Base-by-base conservation (phyloP, 2,888 invertebrate genomes). In the Megaustenia siamemsis region DNA sequence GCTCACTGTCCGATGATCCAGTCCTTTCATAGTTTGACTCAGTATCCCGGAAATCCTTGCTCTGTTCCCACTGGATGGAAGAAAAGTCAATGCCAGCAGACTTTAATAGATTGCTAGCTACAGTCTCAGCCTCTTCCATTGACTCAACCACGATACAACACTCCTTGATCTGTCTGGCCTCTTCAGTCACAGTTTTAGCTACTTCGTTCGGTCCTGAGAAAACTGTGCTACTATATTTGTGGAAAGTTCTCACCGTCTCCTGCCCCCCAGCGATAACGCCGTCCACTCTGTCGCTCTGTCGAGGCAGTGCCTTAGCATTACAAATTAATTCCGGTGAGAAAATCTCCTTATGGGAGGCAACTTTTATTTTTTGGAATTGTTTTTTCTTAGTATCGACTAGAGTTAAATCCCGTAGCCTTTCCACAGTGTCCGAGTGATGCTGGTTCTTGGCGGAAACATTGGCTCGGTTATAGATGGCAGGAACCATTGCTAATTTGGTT, bases 131-230 rank as follows among this genome's bases (percentile, higher is more conserved):
- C 21, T 73, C 73, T 49, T 45, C 28, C 1, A 73, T 32, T 1
- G 73, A 73, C 6, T 49, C 49, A 15, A 73, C 45, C 32, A 73
- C 21, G 18, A 73, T 73, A n/a, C 73, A 73, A 24, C 73, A 73
- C 32, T 73, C 73, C 73, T 73, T 73, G 28, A 73, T 24, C 49
- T 73, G 45, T 18, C 49, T 28, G 15, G 32, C 73, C n/a, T 73
- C 73, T 15, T 73, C 73, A 18, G 49, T 73, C 18, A 73, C 73
- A 0, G 73, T 18, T 18, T 49, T 28, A 4, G 73, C 28, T 3
- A 49, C 18, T 21, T 73, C 45, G 24, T 49, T 49, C 28, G 1
- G 5, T 18, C 32, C 49, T 18, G 49, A 28, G 49, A 32, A 73
- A 6, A 32, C 4, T 18, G 49, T 49, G 18, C 40, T 73, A 21